phyloP scores from a whole-genome alignment of 2,797 vertebrate genomes.

The Galaxias olidus region DNA sequence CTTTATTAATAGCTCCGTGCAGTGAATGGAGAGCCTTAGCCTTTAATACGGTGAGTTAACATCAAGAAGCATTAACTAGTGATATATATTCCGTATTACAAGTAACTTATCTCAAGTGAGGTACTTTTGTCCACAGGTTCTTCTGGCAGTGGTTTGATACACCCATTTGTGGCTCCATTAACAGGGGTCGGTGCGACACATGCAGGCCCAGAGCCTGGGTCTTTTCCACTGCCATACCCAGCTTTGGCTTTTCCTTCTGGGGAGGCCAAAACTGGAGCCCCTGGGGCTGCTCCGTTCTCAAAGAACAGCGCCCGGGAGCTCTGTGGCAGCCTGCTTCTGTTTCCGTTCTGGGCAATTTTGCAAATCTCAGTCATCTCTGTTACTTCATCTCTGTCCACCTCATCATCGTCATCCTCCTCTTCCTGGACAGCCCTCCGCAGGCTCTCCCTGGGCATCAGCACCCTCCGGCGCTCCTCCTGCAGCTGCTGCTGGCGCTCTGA shows the following conservation, averaged over 20 bases:
- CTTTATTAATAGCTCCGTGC: neutral
- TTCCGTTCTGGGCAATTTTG: slow-evolving; percentile 74
- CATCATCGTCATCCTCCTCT: slow-evolving; percentile 61
- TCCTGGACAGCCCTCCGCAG: slow-evolving; percentile 60
- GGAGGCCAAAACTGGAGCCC: slow-evolving; percentile 36
- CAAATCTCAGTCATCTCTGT: slow-evolving; percentile 81
- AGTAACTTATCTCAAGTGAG: slow-evolving; percentile 76
- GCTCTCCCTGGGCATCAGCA: slow-evolving; percentile 75
- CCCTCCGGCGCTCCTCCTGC: slow-evolving; percentile 59
- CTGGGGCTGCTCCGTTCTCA: slow-evolving; percentile 47
- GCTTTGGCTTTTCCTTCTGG: slow-evolving; percentile 50
- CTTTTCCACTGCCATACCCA: slow-evolving; percentile 51
- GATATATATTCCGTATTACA: slow-evolving; percentile 52
- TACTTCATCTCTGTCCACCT: slow-evolving; percentile 67
- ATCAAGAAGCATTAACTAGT: slow-evolving; percentile 17
- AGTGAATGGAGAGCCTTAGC: slow-evolving; percentile 8
- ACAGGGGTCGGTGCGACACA: slow-evolving; percentile 50
- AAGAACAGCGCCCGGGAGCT: slow-evolving; percentile 51
- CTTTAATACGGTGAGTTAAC: slow-evolving; percentile 39
- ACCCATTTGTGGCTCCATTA: slow-evolving; percentile 70
- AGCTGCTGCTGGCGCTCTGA: slow-evolving; percentile 52
- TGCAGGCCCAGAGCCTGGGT: slow-evolving; percentile 38
- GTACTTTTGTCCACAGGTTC: slow-evolving; percentile 68
- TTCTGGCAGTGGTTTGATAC: slow-evolving; percentile 69
- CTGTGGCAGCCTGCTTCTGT: slow-evolving; percentile 53